Percentiles rank a stretch among this genome's conserved stretches.
phyloP scores from a whole-genome alignment of 1,140 invertebrate genomes.

The Hestina assimilis region DNA sequence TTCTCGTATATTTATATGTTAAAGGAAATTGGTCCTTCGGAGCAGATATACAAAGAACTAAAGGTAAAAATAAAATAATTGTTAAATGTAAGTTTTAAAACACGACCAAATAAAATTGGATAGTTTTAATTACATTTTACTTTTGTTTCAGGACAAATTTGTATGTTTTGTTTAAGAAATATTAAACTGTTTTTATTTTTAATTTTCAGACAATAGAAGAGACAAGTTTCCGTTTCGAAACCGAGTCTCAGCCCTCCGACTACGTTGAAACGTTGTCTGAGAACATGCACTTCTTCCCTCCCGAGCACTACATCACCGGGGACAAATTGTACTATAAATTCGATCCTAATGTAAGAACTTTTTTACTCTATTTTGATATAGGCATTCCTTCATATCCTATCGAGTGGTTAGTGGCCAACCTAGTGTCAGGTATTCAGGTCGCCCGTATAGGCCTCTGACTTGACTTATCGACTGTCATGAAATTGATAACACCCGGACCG shows the following conservation, averaged over 20 bases:
- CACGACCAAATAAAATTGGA: background rate
- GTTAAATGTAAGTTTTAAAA: background rate
- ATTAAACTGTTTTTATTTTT: background rate
- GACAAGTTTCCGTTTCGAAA: conserved; percentile 83
- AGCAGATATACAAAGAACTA: conserved; percentile 87
- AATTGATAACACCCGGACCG: no score
- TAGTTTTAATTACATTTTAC: background rate
- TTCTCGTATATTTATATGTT: conserved; percentile 89
- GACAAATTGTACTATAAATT: conserved; percentile 88
- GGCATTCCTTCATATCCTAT: no score
- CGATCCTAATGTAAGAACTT: conserved; percentile 84
- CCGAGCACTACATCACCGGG: conserved; percentile 88
- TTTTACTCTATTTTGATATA: background rate
- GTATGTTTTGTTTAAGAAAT: no score
- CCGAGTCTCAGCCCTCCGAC: conserved; percentile 85
- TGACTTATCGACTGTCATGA: no score
- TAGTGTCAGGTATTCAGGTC: no score
- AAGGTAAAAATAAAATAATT: conserved; percentile 40
- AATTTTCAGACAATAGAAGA: conserved; percentile 82
- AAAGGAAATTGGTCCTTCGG: conserved; percentile 81
- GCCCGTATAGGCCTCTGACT: no score
- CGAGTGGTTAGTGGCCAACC: no score
- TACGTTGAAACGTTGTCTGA: conserved; percentile 88
- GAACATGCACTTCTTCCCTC: conserved; percentile 88
- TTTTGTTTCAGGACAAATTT: no score